A percentile compares a stretch with the other conserved stretches of the same genome.
Evolutionary conservation across 2,113 vertebrate species (phyloP).

Genomic region (Pedetes capensis): DNA sequence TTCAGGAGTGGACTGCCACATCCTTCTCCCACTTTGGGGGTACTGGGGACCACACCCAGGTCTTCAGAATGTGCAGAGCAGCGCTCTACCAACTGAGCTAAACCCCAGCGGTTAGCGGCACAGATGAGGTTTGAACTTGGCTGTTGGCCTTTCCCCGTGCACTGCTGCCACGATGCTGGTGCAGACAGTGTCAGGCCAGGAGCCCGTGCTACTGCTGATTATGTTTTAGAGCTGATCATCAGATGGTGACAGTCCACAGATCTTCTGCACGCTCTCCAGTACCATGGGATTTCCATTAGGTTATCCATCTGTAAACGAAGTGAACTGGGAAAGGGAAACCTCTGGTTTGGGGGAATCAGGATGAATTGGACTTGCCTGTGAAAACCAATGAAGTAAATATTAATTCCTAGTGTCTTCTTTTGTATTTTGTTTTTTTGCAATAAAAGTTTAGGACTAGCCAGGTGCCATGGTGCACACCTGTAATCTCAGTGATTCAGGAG

Average conservation of each 20-base stretch:
- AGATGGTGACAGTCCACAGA: background rate
- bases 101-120: too few species aligned
- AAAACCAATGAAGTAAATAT: background rate
- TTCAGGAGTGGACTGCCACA: too few species aligned
- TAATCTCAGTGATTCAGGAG: too few species aligned
- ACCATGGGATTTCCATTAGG: background rate
- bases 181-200: rapidly evolving
- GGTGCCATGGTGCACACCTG: too few species aligned
- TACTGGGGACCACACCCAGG: too few species aligned
- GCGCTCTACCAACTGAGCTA: too few species aligned
- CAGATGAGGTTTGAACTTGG: background rate
- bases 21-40: too few species aligned
- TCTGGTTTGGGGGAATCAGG: background rate
- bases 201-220: background rate
- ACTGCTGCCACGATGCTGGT: background rate
- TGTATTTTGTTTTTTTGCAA: background rate
- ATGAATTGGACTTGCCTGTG: background rate
- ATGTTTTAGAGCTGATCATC: background rate
- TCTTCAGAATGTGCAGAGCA: too few species aligned
- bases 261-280: background rate
- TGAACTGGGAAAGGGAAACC: background rate
- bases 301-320: background rate
- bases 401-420: background rate
- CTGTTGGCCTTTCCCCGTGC: background rate
- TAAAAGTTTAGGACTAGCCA: background rate